These are phyloP conservation scores for Luffia ferchaultella DNA, from an alignment of 2,888 invertebrate genomes.

Conservation along the genomic window DNA sequence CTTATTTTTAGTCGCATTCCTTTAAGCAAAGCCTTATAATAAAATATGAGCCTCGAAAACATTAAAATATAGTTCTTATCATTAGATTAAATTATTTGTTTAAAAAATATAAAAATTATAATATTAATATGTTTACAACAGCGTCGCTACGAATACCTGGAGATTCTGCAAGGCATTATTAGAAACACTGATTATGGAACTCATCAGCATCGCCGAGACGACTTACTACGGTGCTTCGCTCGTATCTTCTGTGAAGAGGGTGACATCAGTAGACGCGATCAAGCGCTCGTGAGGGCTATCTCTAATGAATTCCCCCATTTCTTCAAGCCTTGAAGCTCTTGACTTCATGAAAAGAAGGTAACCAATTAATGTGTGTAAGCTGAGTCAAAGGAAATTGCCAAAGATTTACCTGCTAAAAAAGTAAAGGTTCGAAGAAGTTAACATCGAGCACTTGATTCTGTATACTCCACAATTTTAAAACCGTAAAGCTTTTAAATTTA, in stretches of 20 bases:
- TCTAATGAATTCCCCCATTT: conserved; percentile 85
- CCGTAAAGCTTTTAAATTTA: too few relatives aligned
- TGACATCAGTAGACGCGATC: conserved; percentile 76
- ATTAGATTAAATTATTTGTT: too few relatives aligned
- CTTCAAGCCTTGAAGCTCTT: conserved; percentile 70
- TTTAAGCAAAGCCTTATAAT: too few relatives aligned
- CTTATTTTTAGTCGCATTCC: too few relatives aligned
- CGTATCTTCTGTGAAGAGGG: conserved; percentile 87
- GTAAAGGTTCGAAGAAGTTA: too few relatives aligned
- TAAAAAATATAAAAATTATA: too few relatives aligned
- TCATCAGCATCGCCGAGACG: conserved; percentile 81
- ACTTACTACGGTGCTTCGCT: conserved; percentile 85
- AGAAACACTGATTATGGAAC: conserved; percentile 83
- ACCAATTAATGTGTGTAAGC: conserved; percentile 3
- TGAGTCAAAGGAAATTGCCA: too few relatives aligned
- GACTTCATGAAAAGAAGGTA: neutral
- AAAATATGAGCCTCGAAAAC: too few relatives aligned
- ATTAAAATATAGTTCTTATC: too few relatives aligned
- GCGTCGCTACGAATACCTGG: conserved; percentile 81
- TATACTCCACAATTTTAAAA: too few relatives aligned
- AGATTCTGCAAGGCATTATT: conserved; percentile 80
- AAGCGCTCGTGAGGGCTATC: conserved; percentile 80
- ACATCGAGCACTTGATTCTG: too few relatives aligned
- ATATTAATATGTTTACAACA: conserved; percentile 34
- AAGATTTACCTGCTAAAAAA: too few relatives aligned